phyloP scores from a whole-genome alignment of 2,888 invertebrate species.

The Operophtera brumata region DNA sequence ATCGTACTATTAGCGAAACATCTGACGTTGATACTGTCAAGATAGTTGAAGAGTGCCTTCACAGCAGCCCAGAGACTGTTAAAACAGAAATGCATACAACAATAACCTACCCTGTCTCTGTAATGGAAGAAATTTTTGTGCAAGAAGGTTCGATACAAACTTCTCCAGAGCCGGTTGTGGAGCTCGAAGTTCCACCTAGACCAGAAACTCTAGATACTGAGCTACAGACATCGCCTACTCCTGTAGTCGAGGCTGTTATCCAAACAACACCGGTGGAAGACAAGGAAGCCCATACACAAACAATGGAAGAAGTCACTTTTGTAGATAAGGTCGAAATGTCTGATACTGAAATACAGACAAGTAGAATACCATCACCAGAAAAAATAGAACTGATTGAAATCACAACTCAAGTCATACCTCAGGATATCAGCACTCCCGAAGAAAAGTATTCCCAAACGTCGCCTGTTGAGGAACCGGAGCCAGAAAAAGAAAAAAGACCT shows the following conservation, averaged over 20 bases:
- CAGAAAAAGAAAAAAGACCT: slow-evolving; percentile 42
- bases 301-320: slow-evolving; percentile 56
- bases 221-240: slow-evolving; percentile 79
- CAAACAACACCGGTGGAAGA: slow-evolving; percentile 83
- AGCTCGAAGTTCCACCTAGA: slow-evolving; percentile 48
- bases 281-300: slow-evolving; percentile 67
- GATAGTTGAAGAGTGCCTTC: slow-evolving; percentile 83
- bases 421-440: slow-evolving; percentile 59
- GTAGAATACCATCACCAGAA: slow-evolving; percentile 61
- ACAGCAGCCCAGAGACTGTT: slow-evolving; percentile 72
- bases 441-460: slow-evolving; percentile 78
- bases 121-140: slow-evolving; percentile 80
- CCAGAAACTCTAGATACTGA: slow-evolving; percentile 63
- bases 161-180: slow-evolving; percentile 77
- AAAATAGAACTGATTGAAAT: slow-evolving; percentile 71
- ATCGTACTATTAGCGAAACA: slow-evolving; percentile 80
- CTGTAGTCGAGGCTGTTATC: slow-evolving; percentile 70
- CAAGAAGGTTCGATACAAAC: slow-evolving; percentile 82
- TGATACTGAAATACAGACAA: slow-evolving; percentile 70
- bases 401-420: slow-evolving; percentile 76
- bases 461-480: slow-evolving; percentile 46
- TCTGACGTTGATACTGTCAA: slow-evolving; percentile 82
- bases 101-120: slow-evolving; percentile 80
- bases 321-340: slow-evolving; percentile 64
- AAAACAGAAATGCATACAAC: slow-evolving; percentile 76